Percentiles rank a stretch among this genome's conserved stretches.
These are phyloP conservation scores for Caenorhabditis auriculariae DNA, from an alignment of 2,888 invertebrate species.

Conservation along the genomic window DNA sequence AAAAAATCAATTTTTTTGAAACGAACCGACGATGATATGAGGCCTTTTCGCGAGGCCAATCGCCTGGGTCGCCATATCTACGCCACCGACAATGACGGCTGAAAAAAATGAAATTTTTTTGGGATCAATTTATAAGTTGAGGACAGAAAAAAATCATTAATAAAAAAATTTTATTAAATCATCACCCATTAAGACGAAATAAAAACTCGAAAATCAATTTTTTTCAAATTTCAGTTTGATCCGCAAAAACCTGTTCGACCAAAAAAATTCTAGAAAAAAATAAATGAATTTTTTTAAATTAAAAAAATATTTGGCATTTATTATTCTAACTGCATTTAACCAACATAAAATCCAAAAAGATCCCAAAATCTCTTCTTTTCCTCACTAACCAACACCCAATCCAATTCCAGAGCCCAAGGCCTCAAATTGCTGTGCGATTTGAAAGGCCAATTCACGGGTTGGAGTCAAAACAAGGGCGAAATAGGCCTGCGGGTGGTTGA, in stretches of 20 bases:
- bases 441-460: conserved; percentile 94
- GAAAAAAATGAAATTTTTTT: conserved; percentile 24
- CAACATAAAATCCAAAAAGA: neutral
- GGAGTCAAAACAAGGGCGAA: conserved; percentile 92
- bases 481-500: conserved; percentile 88
- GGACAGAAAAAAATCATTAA: neutral
- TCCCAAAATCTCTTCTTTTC: neutral
- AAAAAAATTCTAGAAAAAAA: too few relatives aligned
- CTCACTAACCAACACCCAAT: conserved; percentile 75
- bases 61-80: conserved; percentile 95
- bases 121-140: conserved; percentile 1
- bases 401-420: conserved; percentile 86
- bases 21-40: conserved; percentile 82
- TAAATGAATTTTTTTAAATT: neutral
- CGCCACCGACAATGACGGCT: conserved; percentile 94
- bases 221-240: neutral
- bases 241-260: too few relatives aligned
- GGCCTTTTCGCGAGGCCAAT: conserved; percentile 89
- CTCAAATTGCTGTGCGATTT: conserved; percentile 96
- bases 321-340: neutral
- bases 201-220: too few relatives aligned
- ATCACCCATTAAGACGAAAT: too few relatives aligned
- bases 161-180: neutral
- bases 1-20: neutral
- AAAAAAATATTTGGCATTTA: neutral